Base-by-base conservation (phyloP, 2,888 invertebrate species). In the Colletes collaris region DNA sequence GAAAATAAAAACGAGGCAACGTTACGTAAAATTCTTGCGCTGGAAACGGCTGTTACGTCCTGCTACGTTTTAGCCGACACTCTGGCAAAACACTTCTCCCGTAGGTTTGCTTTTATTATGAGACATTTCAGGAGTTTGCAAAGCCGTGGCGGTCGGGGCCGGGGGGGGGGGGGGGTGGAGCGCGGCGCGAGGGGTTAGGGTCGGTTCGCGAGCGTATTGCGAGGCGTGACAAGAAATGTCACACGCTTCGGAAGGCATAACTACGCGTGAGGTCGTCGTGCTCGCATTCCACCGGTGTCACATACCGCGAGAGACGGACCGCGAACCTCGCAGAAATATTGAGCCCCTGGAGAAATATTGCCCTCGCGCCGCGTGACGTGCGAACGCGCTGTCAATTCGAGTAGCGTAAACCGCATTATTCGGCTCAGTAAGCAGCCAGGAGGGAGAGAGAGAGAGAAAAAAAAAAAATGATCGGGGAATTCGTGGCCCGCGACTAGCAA, bases 161-260 rank as follows among this genome's bases (percentile, higher is more conserved):
- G 65, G 74, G 59, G 49, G 56, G 71, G 79, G 82, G 72, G 81
- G 40, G 53, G 53, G 60, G 56, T 67, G 10, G 44, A 60, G 73
- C 81, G 76, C 79, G 81, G 76, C 73, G 65, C 68, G 79, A 63
- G 67, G 78, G 77, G 62, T 73, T 76, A 79, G 73, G 76, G 84
- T 40, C 40, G 27, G 79, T 84, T 79, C 84, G 75, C 84, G 81
- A 83, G 82, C 84, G 88, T 85, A 89, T 88, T 88, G 86, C 82
- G 81, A 83, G 80, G 88, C 88, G 89, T 88, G 90, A 90, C 91
- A 89, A 91, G 92, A 91, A 91, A 91, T 90, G 89, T 91, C 91
- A 90, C 90, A 88, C 87, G 89, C 86, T 90, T 87, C 88, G 81
- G 82, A 87, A 88, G 86, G 86, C 88, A 88, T 88, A 86, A 88